A percentile compares a stretch with the other conserved stretches of the same genome.
These are phyloP conservation scores for Trichonephila clavata DNA, from an alignment of 1,140 invertebrate species.

Conservation along the genomic window DNA sequence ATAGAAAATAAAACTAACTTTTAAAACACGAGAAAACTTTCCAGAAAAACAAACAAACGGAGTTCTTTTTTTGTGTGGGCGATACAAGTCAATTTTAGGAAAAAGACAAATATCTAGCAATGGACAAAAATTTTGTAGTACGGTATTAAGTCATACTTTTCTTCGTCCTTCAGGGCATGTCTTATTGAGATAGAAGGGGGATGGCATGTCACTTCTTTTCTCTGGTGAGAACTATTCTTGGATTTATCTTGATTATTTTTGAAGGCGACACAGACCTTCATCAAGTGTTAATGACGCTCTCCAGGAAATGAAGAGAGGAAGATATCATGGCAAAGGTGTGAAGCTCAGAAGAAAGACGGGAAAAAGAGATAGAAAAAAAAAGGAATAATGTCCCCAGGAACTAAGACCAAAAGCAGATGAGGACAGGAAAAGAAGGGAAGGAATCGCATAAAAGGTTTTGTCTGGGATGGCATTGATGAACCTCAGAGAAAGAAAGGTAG, in stretches of 20 bases:
- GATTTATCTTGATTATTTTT: constrained; percentile 13
- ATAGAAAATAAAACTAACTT: too few species aligned
- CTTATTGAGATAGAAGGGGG: too few species aligned
- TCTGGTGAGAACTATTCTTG: background rate
- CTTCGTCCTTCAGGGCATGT: too few species aligned
- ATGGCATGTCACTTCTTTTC: too few species aligned
- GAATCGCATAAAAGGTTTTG: background rate
- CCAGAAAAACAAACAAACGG: too few species aligned
- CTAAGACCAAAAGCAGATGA: background rate
- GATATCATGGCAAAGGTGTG: background rate
- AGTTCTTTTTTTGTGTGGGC: too few species aligned
- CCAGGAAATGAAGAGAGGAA: background rate
- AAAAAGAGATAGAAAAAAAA: background rate
- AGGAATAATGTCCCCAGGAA: background rate
- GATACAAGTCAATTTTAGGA: too few species aligned
- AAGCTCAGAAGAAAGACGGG: background rate
- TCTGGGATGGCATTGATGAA: background rate
- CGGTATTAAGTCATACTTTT: too few species aligned
- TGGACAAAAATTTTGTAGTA: too few species aligned
- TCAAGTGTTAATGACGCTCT: background rate
- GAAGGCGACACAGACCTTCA: background rate
- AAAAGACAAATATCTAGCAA: too few species aligned
- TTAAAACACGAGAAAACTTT: too few species aligned
- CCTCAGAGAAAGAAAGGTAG: background rate
- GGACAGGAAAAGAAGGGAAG: background rate